These are phyloP conservation scores for Drosophila infuscata DNA, from an alignment of 2,888 invertebrate species.

Conservation along the genomic window DNA sequence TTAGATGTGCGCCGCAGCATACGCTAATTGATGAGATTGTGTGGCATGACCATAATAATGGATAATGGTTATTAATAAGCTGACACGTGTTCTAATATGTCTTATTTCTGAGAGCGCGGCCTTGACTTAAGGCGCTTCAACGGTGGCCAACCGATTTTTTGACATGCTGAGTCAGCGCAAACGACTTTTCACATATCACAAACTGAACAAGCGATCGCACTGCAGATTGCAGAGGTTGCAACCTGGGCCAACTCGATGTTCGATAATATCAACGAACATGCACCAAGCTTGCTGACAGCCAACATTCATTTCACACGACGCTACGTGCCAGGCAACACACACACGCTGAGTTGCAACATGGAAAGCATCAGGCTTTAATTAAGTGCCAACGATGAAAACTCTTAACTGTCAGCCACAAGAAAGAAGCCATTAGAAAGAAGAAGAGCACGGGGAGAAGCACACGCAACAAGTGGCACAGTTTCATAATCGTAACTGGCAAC, in stretches of 20 bases:
- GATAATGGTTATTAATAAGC: conserved; percentile 45
- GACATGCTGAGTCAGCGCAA: conserved; percentile 44
- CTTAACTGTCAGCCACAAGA: conserved; percentile 18
- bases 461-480: conserved; percentile 72
- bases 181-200: conserved; percentile 62
- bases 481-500: conserved; percentile 67
- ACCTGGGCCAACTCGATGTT: conserved; percentile 55
- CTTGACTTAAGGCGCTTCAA: conserved; percentile 38
- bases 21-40: conserved; percentile 54
- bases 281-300: conserved; percentile 66
- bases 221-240: conserved; percentile 36
- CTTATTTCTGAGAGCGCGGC: conserved; percentile 13
- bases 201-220: conserved; percentile 37
- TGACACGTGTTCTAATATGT: conserved; percentile 43
- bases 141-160: conserved; percentile 6
- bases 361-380: conserved; percentile 70
- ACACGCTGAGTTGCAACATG: conserved; percentile 76
- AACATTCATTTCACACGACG: conserved; percentile 74
- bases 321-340: conserved; percentile 37
- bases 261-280: conserved; percentile 76
- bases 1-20: conserved; percentile 48
- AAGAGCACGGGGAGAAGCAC: conserved; percentile 7
- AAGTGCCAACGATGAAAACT: conserved; percentile 50
- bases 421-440: conserved; percentile 67
- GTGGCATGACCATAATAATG: conserved; percentile 17